These are phyloP conservation scores for Enteromius viviparus DNA, from an alignment of 2,797 vertebrate species.

Conservation along the genomic window DNA sequence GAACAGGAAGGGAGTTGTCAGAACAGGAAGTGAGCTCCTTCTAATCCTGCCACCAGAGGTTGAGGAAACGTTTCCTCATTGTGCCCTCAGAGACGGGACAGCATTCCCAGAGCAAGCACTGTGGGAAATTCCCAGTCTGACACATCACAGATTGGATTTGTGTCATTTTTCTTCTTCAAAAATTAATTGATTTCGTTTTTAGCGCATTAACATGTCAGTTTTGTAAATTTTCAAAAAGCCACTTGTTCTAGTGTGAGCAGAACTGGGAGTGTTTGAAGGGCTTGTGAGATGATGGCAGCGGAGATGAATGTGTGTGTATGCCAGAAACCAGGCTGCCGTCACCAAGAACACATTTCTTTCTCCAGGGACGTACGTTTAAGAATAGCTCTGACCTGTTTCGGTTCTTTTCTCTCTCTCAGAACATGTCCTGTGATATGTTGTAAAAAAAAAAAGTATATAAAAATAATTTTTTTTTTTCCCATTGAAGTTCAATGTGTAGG, in stretches of 20 bases:
- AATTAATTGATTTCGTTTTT: background rate
- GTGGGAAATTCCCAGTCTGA: conserved; percentile 1
- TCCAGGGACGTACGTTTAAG: conserved; percentile 6
- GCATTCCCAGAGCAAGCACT: background rate
- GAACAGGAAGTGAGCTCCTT: conserved; percentile 52
- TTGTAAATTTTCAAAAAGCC: conserved; percentile 35
- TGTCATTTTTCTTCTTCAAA: background rate
- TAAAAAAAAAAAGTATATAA: no score
- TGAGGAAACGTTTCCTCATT: conserved; percentile 23
- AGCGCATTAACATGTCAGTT: background rate
- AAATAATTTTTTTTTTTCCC: background rate
- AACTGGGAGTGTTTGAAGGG: conserved; percentile 47
- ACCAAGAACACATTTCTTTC: conserved; percentile 45
- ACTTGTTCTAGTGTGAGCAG: background rate
- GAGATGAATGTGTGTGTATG: conserved; percentile 52
- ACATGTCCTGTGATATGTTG: background rate
- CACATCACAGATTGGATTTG: background rate
- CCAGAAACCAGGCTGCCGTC: conserved; percentile 56
- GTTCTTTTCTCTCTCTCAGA: conserved; percentile 24
- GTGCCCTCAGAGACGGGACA: background rate
- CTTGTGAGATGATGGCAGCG: conserved; percentile 31
- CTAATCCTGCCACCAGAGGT: conserved; percentile 23
- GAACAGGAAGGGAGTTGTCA: conserved; percentile 52
- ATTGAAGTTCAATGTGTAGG: background rate
- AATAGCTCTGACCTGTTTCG: conserved; percentile 52